Conservation (phyloP, 2,888 invertebrate genomes). For the Polymixis flavicincta region DNA sequence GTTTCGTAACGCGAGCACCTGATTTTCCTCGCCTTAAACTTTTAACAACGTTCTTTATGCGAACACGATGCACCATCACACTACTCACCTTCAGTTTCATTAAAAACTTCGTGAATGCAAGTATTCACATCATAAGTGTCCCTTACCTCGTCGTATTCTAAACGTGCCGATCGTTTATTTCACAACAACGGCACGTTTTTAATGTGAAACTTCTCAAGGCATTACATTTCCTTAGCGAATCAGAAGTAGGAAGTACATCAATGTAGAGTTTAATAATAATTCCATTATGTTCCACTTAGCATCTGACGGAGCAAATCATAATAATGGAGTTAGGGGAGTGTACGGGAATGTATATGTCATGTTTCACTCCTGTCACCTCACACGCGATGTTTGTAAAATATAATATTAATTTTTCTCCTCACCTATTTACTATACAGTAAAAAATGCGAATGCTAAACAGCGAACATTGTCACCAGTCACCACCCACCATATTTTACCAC, state of each 20-base stretch:
- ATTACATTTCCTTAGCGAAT: background rate
- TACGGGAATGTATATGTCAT: slow-evolving; percentile 28
- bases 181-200: slow-evolving; percentile 14
- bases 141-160: slow-evolving; percentile 6
- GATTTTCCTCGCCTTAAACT: slow-evolving; percentile 6
- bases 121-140: background rate
- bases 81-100: slow-evolving; percentile 1
- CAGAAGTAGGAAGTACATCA: background rate
- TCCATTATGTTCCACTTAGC: slow-evolving; percentile 21
- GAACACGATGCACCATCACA: background rate
- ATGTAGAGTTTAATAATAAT: slow-evolving; percentile 28
- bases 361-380: slow-evolving; percentile 13
- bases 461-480: no score
- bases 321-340: slow-evolving; percentile 28
- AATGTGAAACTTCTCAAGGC: slow-evolving; percentile 14
- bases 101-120: slow-evolving; percentile 1
- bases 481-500: no score
- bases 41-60: slow-evolving; percentile 23
- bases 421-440: background rate
- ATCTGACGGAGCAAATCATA: slow-evolving; percentile 37
- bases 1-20: slow-evolving; percentile 4
- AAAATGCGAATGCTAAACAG: no score
- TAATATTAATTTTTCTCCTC: background rate
- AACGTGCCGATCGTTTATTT: slow-evolving; percentile 25
- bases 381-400: slow-evolving; percentile 30